Conservation (phyloP, 2,797 vertebrate genomes). For the Hippocampus kuda region DNA sequence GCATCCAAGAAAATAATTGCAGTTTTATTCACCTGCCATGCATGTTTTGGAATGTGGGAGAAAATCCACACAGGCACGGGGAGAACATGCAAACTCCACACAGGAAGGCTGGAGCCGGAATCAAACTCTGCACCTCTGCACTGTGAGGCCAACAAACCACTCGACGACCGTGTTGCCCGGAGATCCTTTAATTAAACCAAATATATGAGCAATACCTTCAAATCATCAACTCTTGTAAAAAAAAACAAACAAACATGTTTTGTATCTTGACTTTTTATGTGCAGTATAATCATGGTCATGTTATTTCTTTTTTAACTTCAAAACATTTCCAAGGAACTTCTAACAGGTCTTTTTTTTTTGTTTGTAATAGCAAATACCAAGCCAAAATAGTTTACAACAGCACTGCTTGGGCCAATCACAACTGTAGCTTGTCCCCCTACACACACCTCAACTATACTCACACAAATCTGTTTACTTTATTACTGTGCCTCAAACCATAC, state of each 20-base stretch:
- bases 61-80: too few relatives aligned
- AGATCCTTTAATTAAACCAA: not conserved
- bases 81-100: too few relatives aligned
- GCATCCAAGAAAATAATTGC: too few relatives aligned
- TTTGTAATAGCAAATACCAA: conserved; percentile 45
- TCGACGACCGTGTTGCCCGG: too few relatives aligned
- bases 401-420: conserved; percentile 32
- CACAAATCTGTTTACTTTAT: conserved; percentile 47
- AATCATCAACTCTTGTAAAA: not conserved
- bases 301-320: conserved; percentile 23
- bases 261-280: not conserved
- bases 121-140: too few relatives aligned
- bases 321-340: conserved; percentile 23
- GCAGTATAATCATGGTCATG: not conserved
- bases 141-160: too few relatives aligned
- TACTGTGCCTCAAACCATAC: conserved; percentile 45
- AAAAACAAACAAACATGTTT: too few relatives aligned
- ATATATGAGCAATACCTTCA: not conserved
- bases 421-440: conserved; percentile 13
- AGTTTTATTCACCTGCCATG: too few relatives aligned
- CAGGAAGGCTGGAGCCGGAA: too few relatives aligned
- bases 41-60: too few relatives aligned
- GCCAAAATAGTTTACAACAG: conserved; percentile 40
- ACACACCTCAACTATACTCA: conserved; percentile 26
- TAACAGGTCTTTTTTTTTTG: conserved; percentile 38